Evolutionary conservation across 2,113 vertebrate species (phyloP), one percentile per base, ranked within the genome.

Genomic region (Prunella fulvescens): DNA sequence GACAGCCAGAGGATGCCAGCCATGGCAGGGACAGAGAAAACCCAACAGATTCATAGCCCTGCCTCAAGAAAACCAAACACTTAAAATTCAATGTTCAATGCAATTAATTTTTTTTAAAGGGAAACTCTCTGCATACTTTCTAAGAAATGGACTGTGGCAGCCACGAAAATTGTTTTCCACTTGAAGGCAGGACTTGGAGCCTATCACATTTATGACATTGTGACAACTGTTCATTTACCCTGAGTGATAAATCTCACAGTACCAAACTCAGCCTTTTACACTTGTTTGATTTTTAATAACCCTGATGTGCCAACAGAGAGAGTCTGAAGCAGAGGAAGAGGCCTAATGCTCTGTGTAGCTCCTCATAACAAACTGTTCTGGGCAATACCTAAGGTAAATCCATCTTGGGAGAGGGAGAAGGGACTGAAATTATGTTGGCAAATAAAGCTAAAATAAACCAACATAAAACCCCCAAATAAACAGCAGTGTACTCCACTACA

Each of bases 401-500:
- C 62, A 82, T 79, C 54, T 54, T 88, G 35, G 33, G 31, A 78
- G 28, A 85, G 31, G 39, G 20, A 91, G 18, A 90, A 90, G 58
- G 70, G 12, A 54, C 56, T n/a, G 29, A 58, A 81, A 72, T 42
- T 7, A 40, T 37, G 22, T 7, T 44, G 62, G 31, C 56, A 92
- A 74, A 89, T 37, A 77, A 81, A 92, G 19, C 18, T 76, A 77
- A 72, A 95, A 86, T 29, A 86, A 94, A 71, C 19, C 33, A 90
- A 56, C 29, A 39, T 23, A 28, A 77, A 45, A 15, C 0, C 0
- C 2, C 10, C 12, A 54, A 85, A 81, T 57, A 78, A 90, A 92
- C 5, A 11, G 17, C 15, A 79, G 19, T 35, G 42, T 45, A 54
- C 47, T 81, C 29, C 53, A 45, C 29, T 40, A 64, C 14, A 18